Evolutionary conservation across 2,113 vertebrate species (phyloP).

Genomic region (Illadopsis cleaveri): DNA sequence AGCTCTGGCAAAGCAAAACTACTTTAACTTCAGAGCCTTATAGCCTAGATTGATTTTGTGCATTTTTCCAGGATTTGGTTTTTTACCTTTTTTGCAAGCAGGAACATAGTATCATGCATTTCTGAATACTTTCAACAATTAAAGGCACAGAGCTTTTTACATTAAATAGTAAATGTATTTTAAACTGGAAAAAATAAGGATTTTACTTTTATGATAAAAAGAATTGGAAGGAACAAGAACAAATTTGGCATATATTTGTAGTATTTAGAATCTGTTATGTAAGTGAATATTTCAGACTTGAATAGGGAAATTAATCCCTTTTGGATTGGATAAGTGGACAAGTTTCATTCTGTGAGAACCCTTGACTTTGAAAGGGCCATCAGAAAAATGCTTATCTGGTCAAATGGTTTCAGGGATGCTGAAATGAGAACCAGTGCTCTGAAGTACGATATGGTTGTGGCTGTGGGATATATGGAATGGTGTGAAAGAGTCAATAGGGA

Average conservation of each 20-base stretch:
- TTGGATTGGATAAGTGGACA: neutral
- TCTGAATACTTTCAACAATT: neutral
- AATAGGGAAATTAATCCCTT: neutral
- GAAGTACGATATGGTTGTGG: accelerated
- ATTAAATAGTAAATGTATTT: neutral
- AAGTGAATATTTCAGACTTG: neutral
- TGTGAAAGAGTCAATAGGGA: neutral
- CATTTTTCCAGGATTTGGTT: neutral
- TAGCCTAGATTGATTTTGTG: accelerated
- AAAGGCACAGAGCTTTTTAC: neutral
- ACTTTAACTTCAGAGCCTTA: neutral
- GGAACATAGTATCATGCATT: accelerated
- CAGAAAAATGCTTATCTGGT: neutral
- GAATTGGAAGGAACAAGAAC: accelerated
- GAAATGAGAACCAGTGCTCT: neutral
- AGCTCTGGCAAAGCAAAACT: neutral
- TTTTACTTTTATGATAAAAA: neutral
- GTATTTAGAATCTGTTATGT: neutral
- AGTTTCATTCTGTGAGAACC: neutral
- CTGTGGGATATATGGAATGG: neutral
- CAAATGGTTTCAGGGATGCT: neutral
- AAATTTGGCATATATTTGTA: neutral
- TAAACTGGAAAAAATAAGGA: neutral
- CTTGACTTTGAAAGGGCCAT: neutral
- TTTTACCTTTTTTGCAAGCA: neutral